Conservation (phyloP, 2,888 invertebrate species). For the Dynastes grantii region DNA sequence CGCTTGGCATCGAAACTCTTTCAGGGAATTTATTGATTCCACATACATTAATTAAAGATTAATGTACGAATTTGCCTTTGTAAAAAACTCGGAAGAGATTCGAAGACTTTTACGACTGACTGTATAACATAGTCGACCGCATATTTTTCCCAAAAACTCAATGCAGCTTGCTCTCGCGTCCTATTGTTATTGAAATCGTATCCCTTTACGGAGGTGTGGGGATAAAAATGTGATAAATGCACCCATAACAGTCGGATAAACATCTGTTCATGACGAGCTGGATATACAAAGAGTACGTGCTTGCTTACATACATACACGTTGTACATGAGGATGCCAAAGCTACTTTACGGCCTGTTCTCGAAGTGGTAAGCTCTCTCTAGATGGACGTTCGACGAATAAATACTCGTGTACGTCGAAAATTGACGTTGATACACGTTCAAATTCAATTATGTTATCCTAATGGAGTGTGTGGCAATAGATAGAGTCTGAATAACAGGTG, state of each 20-base stretch:
- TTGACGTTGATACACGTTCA: conserved; percentile 44
- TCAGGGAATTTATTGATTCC: no score
- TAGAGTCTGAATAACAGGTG: neutral
- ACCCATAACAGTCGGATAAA: conserved; percentile 29
- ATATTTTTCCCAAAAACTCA: conserved; percentile 37
- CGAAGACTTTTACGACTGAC: no score
- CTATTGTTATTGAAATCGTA: conserved; percentile 36
- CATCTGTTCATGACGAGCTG: conserved; percentile 23
- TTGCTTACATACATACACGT: no score
- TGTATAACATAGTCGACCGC: conserved; percentile 5
- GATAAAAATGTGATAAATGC: conserved; percentile 37
- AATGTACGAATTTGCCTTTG: no score
- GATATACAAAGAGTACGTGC: neutral
- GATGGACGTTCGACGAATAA: conserved; percentile 27
- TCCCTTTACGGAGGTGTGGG: conserved; percentile 32
- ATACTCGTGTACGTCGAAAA: conserved; percentile 27
- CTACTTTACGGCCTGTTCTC: conserved; percentile 40
- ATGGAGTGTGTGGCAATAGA: conserved; percentile 14
- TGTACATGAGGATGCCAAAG: neutral
- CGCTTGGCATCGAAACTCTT: no score
- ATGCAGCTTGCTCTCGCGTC: neutral
- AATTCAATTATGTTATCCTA: conserved; percentile 45
- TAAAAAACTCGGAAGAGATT: no score
- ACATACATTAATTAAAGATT: no score
- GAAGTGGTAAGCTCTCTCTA: conserved; percentile 13